Base-by-base conservation (phyloP, 2,797 vertebrate genomes). In the Sebastes glaucus region DNA sequence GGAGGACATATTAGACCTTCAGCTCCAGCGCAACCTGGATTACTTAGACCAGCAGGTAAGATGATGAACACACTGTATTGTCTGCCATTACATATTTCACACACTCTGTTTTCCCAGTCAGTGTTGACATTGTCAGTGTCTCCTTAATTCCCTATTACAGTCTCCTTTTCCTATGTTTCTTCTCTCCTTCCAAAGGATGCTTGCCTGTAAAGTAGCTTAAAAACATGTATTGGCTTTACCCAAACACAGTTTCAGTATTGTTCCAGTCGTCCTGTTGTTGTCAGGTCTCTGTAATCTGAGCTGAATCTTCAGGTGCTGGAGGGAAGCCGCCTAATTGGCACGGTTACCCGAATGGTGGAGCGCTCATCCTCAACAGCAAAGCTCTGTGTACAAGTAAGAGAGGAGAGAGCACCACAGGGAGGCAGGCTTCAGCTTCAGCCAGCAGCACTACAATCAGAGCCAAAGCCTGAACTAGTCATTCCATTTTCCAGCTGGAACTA, bases 1-100 rank as follows among this genome's bases (percentile, higher is more conserved):
- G 98, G 98, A 98, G 95, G 97, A 99, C 94, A 97, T 99, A 89
- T 97, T 99, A 98, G 98, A 99, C 93, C 96, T 98, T 93, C 98
- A 99, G 93, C 98, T 99, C 91, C 98, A 99, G 95, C 97, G 97
- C 95, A 99, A 99, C 95, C 96, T 99, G 97, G 97, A 99, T 82
- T 99, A 98, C 96, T 96, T 99, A 94, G 98, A 99, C 94, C 97
- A 98, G 92, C 98, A 99, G 97, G 98, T 99, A 97, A 94, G 96
- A 95, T 11, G 32, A 71, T 32, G 13, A 38, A 56, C 63, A 55
- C 27, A 16, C 52, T 33, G 28, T 20, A 46, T 5, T 35, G 10
- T 69, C 63, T 72, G n/a, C 9, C 46, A 35, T 60, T 7, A n/a
- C 9, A 62, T 60, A 14, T 69, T 38, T 18, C 8, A 16, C 8